Conservation (phyloP, 1,140 invertebrate species). For the Sinonovacula constricta region DNA sequence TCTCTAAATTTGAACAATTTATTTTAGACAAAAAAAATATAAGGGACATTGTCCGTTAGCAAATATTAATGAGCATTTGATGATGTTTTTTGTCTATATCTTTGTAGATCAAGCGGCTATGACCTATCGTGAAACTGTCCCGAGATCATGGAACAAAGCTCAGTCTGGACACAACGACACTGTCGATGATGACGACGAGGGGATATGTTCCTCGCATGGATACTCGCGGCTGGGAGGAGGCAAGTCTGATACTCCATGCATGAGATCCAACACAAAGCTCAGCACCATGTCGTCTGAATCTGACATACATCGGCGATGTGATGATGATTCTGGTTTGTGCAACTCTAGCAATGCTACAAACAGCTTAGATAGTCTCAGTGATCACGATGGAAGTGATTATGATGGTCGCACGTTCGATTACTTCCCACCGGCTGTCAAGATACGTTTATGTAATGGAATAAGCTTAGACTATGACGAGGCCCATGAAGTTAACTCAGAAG, state of each 20-base stretch:
- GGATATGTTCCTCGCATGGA: too few relatives aligned
- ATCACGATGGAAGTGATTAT: conserved; percentile 56
- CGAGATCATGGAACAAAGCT: too few relatives aligned
- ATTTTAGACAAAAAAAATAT: too few relatives aligned
- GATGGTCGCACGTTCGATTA: conserved; percentile 61
- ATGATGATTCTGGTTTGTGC: conserved; percentile 62
- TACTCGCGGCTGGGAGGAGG: background rate
- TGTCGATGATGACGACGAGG: too few relatives aligned
- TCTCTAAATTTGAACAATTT: too few relatives aligned
- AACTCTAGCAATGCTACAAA: conserved; percentile 63
- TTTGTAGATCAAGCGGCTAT: too few relatives aligned
- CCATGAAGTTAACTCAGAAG: conserved; percentile 65
- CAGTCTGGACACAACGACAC: too few relatives aligned
- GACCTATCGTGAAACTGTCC: too few relatives aligned
- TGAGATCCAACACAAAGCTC: conserved; percentile 2
- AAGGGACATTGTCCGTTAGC: too few relatives aligned
- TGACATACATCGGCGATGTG: conserved; percentile 6
- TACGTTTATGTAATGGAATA: conserved; percentile 29
- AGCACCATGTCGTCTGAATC: conserved; percentile 10
- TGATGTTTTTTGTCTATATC: too few relatives aligned
- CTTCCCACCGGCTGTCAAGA: conserved; percentile 50
- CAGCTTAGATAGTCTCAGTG: conserved; percentile 56
- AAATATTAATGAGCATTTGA: too few relatives aligned
- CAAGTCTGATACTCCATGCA: background rate
- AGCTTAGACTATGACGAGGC: conserved; percentile 69